A percentile compares a stretch with the other conserved stretches of the same genome.
Evolutionary conservation across 2,113 vertebrate species (phyloP).

Genomic region (Sceloporus tristichus): DNA sequence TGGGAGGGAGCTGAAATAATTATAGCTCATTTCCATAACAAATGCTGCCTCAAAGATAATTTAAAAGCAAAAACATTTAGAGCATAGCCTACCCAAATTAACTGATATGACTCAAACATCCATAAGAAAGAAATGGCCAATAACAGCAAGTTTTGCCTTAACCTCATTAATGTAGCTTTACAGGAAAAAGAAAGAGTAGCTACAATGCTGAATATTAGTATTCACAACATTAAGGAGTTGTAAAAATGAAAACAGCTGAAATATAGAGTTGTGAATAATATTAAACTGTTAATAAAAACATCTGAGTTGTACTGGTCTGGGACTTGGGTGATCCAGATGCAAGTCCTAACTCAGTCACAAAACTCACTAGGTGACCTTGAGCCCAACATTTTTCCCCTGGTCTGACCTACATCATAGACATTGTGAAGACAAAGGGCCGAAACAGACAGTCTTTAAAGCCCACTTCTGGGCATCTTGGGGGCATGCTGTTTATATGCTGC

Average conservation of each 20-base stretch:
- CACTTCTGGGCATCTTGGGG: too few relatives aligned
- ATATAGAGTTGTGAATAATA: not conserved
- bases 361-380: not conserved
- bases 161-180: slow-evolving; percentile 58
- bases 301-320: not conserved
- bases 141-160: slow-evolving; percentile 43
- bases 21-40: slow-evolving; percentile 75
- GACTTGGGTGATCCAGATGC: not conserved
- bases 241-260: slow-evolving; percentile 1
- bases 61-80: slow-evolving; percentile 69
- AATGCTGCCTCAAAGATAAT: slow-evolving; percentile 72
- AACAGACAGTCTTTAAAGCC: too few relatives aligned
- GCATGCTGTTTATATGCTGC: too few relatives aligned
- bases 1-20: slow-evolving; percentile 64
- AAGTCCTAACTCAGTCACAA: not conserved
- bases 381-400: too few relatives aligned
- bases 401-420: not conserved
- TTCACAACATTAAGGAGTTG: slow-evolving; percentile 2
- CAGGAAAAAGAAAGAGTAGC: slow-evolving; percentile 43
- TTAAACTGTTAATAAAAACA: not conserved
- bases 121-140: slow-evolving; percentile 57
- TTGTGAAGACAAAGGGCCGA: too few relatives aligned
- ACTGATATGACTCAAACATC: slow-evolving; percentile 56
- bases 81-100: slow-evolving; percentile 71
- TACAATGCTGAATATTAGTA: slow-evolving; percentile 42